Conservation (phyloP, 2,113 vertebrate species). For the Ancistrus triradiatus region DNA sequence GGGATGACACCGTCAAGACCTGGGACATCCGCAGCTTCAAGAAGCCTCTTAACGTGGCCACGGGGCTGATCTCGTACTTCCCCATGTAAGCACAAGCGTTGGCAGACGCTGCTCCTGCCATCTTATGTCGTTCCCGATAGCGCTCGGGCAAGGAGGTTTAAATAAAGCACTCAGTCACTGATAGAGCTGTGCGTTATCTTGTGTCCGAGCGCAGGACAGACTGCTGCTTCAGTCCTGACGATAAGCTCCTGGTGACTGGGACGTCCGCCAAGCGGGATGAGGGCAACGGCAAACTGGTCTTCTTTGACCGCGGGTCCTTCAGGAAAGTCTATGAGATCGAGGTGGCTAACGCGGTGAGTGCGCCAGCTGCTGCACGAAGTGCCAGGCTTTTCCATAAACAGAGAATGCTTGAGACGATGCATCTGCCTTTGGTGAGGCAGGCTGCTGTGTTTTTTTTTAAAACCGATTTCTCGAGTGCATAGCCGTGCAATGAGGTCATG, state of each 20-base stretch:
- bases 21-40: conserved; percentile 97
- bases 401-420: neutral
- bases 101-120: neutral
- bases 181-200: conserved; percentile 8
- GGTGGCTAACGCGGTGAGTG: conserved; percentile 86
- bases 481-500: conserved; percentile 11
- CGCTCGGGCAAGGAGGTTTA: neutral
- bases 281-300: conserved; percentile 84
- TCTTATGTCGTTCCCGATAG: neutral
- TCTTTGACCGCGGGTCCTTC: conserved; percentile 83
- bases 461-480: neutral
- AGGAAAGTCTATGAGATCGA: conserved; percentile 87
- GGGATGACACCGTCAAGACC: conserved; percentile 90
- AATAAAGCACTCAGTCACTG: neutral
- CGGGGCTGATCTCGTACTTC: conserved; percentile 81
- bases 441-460: neutral
- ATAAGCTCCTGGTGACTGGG: conserved; percentile 88
- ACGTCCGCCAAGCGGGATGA: conserved; percentile 87
- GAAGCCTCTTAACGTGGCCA: conserved; percentile 81
- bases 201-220: conserved; percentile 77
- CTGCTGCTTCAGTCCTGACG: conserved; percentile 96
- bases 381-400: conserved; percentile 1
- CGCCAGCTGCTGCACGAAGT: neutral
- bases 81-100: conserved; percentile 76
- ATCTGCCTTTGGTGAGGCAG: neutral